Evolutionary conservation across 2,888 invertebrate species (phyloP), one percentile per base, ranked within the genome.

Genomic region (Megastigmus dorsalis): DNA sequence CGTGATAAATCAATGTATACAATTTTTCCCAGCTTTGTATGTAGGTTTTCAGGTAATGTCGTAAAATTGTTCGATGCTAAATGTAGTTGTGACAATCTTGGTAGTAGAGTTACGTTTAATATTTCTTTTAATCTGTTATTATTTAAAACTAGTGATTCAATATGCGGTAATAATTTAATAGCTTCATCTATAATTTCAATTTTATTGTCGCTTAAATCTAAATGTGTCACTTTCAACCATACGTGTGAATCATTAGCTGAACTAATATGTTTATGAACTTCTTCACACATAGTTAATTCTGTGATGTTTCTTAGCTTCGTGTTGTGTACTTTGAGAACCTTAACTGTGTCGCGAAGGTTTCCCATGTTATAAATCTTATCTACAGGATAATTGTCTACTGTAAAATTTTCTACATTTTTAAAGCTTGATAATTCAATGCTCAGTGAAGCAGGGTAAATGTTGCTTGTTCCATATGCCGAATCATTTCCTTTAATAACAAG

Each of bases 1-100:
- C 96, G 94, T 0, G 96, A 93, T 59, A 99, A 88, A 85, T 95
- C 94, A 60, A 99, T 91, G 71, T 92, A 92, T n/a, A 94, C 92
- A 54, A 98, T 91, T 88, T 97, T 97, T 5, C 97, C 97, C 73
- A 98, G 91, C 87, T 94, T 94, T 4, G 93, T 92, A 86, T 97
- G 95, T 89, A 97, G 92, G 84, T 94, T 92, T 33, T 93, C 91
- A 79, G 96, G 93, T 3, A 91, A 86, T 0, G 89, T 87, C 80
- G 96, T 93, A 52, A 92, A 90, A 89, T 97, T 98, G 83, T 94
- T 93, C 0, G 95, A 93, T 1, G 84, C 82, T 23, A 98, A 88
- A 82, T 95, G 94, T 10, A 98, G 89, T 59, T 92, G 89, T 9
- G 93, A 92, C 28, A 98, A 88, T 70, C 94, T 91, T 65, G 95